Evolutionary conservation across 2,888 invertebrate genomes (phyloP), one percentile per base, ranked within the genome.

Genomic region (Reticulitermes lucifugus): DNA sequence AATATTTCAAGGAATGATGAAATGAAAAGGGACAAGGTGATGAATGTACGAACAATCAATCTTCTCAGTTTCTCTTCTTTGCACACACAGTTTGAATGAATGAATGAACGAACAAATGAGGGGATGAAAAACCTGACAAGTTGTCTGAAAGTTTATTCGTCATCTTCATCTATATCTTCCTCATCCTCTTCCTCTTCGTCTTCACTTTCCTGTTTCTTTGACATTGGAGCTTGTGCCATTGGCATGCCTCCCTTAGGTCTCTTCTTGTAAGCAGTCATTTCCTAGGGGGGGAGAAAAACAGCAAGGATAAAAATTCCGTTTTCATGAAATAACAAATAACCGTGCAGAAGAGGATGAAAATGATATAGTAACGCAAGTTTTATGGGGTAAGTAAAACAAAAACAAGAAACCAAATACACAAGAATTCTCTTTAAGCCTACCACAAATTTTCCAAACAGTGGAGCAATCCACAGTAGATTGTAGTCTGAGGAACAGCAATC

Each of bases 251-350:
- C 88, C 89, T 92, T 92, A 87, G 91, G 90, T 88, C 94, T 95
- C 91, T 96, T 96, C 91, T 96, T 96, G 92, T 96, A 96, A 83
- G 96, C 96, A 87, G 96, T 95, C 95, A 96, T 96, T 92, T 96
- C 96, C 96, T 96, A 90, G 35, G 35, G 35, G 35, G 35, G 35
- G 35, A 25, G 92, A 92, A 41, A 75, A 83, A 71, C 25, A 71
- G 71, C 55, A 46, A 5, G 14, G 18, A 55, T 55, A 55, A 55
- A 55, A 55, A 2, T 55, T 55, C 18, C 1, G 6, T 6, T 6
- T 51, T 51, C 10, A 1, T 41, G 41, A n/a, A 83, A 80, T 65
- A 10, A 5, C 6, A 35, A 43, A 71, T 6, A 25, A 71, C 0
- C 25, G 21, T 22, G 29, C 71, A 14, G 35, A 2, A 35, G 22